A percentile compares a stretch with the other conserved stretches of the same genome.
These are phyloP conservation scores for Caenorhabditis angaria DNA, from an alignment of 2,888 invertebrate genomes.

Conservation along the genomic window DNA sequence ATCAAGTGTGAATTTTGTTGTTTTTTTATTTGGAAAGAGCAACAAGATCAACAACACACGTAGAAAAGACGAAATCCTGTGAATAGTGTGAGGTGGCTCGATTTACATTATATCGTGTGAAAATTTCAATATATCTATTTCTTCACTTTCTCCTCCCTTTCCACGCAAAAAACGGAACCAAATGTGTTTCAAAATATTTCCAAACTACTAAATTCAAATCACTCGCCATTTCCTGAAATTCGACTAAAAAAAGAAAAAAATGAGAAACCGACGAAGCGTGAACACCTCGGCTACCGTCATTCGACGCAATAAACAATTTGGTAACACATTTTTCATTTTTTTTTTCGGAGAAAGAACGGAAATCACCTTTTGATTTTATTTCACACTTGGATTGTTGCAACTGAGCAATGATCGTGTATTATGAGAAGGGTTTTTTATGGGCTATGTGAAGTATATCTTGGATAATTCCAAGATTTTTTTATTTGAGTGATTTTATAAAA, in stretches of 20 bases:
- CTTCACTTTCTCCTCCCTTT: not conserved
- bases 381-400: not conserved
- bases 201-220: not conserved
- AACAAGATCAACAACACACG: not conserved
- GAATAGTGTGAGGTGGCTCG: conserved; percentile 16
- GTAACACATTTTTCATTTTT: not conserved
- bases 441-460: too few species aligned
- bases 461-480: too few species aligned
- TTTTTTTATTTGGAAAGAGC: not conserved
- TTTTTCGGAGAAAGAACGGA: conserved; percentile 19
- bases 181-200: conserved; percentile 2
- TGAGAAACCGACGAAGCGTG: conserved; percentile 8
- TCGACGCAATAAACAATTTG: not conserved
- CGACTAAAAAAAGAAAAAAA: not conserved
- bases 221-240: not conserved
- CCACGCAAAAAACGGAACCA: not conserved
- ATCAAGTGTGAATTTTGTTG: not conserved
- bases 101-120: conserved; percentile 52
- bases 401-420: too few species aligned
- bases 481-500: too few species aligned
- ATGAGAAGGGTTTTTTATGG: too few species aligned
- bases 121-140: conserved; percentile 29
- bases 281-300: conserved; percentile 3
- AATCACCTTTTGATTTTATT: conserved; percentile 18
- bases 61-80: not conserved